These are phyloP conservation scores for Gonocerus acuteangulatus DNA, from an alignment of 2,888 invertebrate genomes.

Conservation along the genomic window DNA sequence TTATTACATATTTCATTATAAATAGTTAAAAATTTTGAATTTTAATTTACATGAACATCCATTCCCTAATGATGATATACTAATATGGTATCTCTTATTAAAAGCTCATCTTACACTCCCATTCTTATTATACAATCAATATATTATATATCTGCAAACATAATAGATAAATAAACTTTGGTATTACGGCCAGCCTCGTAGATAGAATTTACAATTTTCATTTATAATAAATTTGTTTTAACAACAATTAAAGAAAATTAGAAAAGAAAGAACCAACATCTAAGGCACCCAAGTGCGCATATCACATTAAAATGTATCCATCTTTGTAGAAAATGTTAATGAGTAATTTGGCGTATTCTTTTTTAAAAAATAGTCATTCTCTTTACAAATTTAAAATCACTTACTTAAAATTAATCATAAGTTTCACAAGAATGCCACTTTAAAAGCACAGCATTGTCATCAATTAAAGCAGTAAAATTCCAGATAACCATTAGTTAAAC, in stretches of 20 bases:
- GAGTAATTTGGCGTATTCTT: neutral
- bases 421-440: constrained; percentile 7
- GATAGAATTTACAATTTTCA: neutral
- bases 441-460: constrained; percentile 4
- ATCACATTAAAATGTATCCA: constrained; percentile 13
- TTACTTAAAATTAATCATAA: neutral
- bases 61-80: too few relatives aligned
- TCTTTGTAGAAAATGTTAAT: constrained; percentile 11
- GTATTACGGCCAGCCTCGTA: neutral
- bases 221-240: neutral
- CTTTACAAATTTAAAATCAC: neutral
- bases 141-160: neutral
- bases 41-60: too few relatives aligned
- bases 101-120: too few relatives aligned
- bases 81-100: too few relatives aligned
- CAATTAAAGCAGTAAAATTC: constrained; percentile 12
- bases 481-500: constrained; percentile 4
- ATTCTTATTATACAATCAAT: neutral
- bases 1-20: too few relatives aligned
- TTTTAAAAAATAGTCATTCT: neutral
- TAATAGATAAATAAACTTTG: neutral
- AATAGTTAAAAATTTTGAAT: too few relatives aligned
- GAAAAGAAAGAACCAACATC: constrained; percentile 6
- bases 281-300: constrained; percentile 22
- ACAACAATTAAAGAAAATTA: constrained; percentile 5